Evolutionary conservation across 2,797 vertebrate genomes (phyloP).

Genomic region (Poeciliopsis gracilis): DNA sequence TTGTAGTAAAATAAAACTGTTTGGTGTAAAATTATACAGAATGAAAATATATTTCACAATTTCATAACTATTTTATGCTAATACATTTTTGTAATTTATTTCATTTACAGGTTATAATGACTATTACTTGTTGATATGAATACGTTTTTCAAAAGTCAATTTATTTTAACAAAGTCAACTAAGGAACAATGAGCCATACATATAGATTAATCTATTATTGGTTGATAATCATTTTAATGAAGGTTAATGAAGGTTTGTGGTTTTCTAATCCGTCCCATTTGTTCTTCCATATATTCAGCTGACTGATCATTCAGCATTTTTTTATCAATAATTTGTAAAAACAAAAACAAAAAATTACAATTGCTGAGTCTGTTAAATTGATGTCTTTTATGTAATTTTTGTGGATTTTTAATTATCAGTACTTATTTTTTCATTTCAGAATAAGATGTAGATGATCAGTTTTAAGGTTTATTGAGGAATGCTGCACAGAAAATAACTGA

Average conservation of each 20-base stretch:
- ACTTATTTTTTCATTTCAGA: background rate
- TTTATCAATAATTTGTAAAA: background rate
- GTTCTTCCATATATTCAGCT: background rate
- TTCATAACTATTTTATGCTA: background rate
- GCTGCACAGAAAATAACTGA: background rate
- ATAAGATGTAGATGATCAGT: background rate
- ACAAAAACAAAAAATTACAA: background rate
- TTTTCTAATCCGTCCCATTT: background rate
- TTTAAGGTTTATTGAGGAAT: background rate
- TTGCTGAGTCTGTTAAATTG: background rate
- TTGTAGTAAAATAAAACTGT: background rate
- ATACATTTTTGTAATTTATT: too few relatives aligned
- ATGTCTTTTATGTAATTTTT: background rate
- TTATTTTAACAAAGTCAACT: too few relatives aligned
- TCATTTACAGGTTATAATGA: too few relatives aligned
- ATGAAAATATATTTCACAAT: background rate
- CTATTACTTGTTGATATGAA: too few relatives aligned
- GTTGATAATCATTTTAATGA: background rate
- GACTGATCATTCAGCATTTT: background rate
- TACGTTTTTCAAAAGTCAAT: too few relatives aligned
- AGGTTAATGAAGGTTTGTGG: too few relatives aligned
- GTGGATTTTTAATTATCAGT: background rate
- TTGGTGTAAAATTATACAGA: background rate
- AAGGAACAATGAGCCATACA: too few relatives aligned
- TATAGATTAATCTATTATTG: background rate